Evolutionary conservation across 2,797 vertebrate species (phyloP), one percentile per base, ranked within the genome.

Genomic region (Coregonus sp.): DNA sequence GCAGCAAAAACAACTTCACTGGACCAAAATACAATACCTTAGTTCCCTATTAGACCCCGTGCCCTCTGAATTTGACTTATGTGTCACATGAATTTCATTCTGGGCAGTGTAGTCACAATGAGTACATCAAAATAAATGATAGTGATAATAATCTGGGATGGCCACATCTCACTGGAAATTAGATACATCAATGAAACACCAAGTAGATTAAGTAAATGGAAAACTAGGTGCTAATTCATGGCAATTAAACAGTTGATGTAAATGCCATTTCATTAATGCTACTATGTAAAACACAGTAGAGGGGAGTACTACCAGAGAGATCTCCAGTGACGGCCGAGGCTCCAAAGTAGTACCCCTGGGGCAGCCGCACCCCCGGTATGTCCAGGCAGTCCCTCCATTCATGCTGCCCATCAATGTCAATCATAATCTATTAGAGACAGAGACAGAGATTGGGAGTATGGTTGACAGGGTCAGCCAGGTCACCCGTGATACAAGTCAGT

Each of bases 331-430:
- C 84, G 0, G 98, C 96, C 0, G 97, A 93, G 0, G 95, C 95
- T 4, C 98, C 97, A 2, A 99, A 98, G 86, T 96, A 98, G 91
- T 95, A 99, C 0, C 97, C 97, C 0, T 90, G 89, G 0, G 97
- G 98, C 77, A 99, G 88, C 9, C 85, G 93, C 37, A 99, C 97
- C 0, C 97, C 97, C 0, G 97, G 96, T 50, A 99, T 89, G 50
- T 99, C 98, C n/a, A 99, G 89, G 80, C 98, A 99, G 82, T 99
- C 97, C 78, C 94, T 93, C 98, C 98, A 99, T 87, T 99, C 97
- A 0, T 98, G 97, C 74, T 97, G 97, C 1, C 97, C 97, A 0
- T 99, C 96, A 0, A 98, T 97, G 79, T 99, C 97, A 0, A 99
- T 94, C 96, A 99, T 96, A 67, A 99, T 89, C 98, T 99, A 87